Evolutionary conservation across 2,888 invertebrate genomes (phyloP).

Genomic region (Sylvicola cinctus): DNA sequence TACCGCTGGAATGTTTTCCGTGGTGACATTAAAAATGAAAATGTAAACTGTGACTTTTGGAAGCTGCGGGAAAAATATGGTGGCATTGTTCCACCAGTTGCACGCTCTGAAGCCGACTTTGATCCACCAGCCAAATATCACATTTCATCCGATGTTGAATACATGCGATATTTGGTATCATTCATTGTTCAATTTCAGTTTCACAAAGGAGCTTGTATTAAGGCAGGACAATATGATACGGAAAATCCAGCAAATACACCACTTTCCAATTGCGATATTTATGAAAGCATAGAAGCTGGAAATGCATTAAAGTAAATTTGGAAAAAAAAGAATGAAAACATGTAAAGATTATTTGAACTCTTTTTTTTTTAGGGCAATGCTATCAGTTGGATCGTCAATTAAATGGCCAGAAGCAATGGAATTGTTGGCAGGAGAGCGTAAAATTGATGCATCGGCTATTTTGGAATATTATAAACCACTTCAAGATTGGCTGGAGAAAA

Average conservation of each 20-base stretch:
- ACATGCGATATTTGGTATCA: conserved; percentile 52
- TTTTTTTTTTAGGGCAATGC: conserved; percentile 42
- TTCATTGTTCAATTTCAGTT: conserved; percentile 65
- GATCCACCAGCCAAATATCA: conserved; percentile 61
- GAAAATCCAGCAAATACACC: conserved; percentile 36
- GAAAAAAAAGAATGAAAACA: no score
- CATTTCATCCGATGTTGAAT: conserved; percentile 46
- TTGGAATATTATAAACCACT: conserved; percentile 66
- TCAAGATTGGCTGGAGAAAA: conserved; percentile 47
- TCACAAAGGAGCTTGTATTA: conserved; percentile 47
- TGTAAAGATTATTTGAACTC: no score
- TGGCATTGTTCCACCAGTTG: conserved; percentile 43
- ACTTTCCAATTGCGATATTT: conserved; percentile 71
- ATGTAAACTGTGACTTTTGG: conserved; percentile 49
- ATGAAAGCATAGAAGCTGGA: conserved; percentile 58
- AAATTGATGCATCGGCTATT: conserved; percentile 54
- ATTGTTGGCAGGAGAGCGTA: conserved; percentile 50
- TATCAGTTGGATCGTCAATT: conserved; percentile 48
- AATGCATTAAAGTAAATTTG: conserved; percentile 38
- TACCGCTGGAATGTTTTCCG: conserved; percentile 51
- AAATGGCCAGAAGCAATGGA: conserved; percentile 78
- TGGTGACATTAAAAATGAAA: conserved; percentile 32
- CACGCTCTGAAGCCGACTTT: conserved; percentile 44
- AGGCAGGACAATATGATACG: conserved; percentile 60
- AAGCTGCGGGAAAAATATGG: conserved; percentile 37